A percentile compares a stretch with the other conserved stretches of the same genome.
Conservation (phyloP, 2,888 invertebrate species). For the Drosophila austrosaltans region DNA sequence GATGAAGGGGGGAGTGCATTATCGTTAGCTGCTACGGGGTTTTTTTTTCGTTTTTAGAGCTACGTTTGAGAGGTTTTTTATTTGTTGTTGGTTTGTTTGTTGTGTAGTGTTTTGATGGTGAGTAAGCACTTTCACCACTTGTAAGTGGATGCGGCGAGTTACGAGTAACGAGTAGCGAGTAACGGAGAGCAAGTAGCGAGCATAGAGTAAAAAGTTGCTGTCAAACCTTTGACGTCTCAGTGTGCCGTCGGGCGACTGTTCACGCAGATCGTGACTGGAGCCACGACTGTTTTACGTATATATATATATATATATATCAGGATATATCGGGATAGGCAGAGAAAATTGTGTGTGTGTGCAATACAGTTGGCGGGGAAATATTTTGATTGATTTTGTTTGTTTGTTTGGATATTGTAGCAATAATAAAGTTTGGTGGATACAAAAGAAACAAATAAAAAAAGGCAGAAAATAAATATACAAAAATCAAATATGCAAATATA, state of each 20-base stretch:
- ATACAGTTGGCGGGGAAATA: slow-evolving; percentile 63
- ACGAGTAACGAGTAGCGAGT: slow-evolving; percentile 48
- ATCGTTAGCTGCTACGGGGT: slow-evolving; percentile 38
- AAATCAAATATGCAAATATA: slow-evolving; percentile 55
- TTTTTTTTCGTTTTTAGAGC: slow-evolving; percentile 48
- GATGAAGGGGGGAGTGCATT: slow-evolving; percentile 17
- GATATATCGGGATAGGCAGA: slow-evolving; percentile 58
- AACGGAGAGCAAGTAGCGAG: slow-evolving; percentile 34
- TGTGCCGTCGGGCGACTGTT: slow-evolving; percentile 89
- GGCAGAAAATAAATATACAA: slow-evolving; percentile 51
- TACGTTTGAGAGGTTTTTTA: slow-evolving; percentile 25
- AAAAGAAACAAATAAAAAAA: slow-evolving; percentile 60
- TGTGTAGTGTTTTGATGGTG: slow-evolving; percentile 26
- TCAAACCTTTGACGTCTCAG: slow-evolving; percentile 91
- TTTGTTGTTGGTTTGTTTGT: slow-evolving; percentile 1
- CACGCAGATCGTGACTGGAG: slow-evolving; percentile 90
- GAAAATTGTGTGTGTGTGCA: slow-evolving; percentile 52
- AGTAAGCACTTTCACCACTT: slow-evolving; percentile 59
- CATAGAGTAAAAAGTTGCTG: slow-evolving; percentile 70
- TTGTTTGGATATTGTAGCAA: slow-evolving; percentile 60
- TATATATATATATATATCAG: slow-evolving; percentile 23
- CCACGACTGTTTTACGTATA: slow-evolving; percentile 85
- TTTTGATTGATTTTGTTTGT: slow-evolving; percentile 21
- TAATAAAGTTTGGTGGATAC: slow-evolving; percentile 61
- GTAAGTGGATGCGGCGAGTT: slow-evolving; percentile 48